These are phyloP conservation scores for Graptemys geographica DNA, from an alignment of 2,797 vertebrate species.

Conservation along the genomic window DNA sequence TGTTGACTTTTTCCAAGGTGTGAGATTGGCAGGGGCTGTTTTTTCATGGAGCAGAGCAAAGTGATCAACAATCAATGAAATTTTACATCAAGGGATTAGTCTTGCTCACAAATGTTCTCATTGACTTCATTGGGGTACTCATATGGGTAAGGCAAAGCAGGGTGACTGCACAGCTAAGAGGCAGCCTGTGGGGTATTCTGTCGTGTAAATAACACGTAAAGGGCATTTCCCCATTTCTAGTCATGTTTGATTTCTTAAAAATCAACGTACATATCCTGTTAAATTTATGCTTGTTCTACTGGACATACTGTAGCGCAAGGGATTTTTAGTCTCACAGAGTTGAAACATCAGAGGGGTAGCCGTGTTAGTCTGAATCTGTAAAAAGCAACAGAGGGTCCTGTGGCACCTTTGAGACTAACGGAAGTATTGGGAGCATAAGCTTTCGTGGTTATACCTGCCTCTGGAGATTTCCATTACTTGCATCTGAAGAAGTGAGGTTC, in stretches of 20 bases:
- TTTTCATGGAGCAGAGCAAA: neutral
- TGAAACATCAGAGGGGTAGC: neutral
- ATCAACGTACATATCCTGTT: neutral
- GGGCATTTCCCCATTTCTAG: neutral
- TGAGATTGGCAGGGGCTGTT: neutral
- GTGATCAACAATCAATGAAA: neutral
- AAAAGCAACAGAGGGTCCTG: too few species aligned
- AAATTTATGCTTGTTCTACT: conserved; percentile 31
- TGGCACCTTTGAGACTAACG: too few species aligned
- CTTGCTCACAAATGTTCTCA: fast-evolving
- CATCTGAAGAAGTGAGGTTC: too few species aligned
- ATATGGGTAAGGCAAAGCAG: neutral
- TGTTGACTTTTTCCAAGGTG: neutral
- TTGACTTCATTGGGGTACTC: neutral
- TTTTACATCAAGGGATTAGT: fast-evolving
- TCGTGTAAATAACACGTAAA: neutral
- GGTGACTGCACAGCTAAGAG: neutral
- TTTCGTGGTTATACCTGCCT: too few species aligned
- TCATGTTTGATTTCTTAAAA: neutral
- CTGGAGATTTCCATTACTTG: too few species aligned
- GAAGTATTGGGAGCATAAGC: too few species aligned
- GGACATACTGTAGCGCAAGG: neutral
- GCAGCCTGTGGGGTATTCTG: neutral
- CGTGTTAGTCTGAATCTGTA: too few species aligned
- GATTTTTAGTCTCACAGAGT: conserved; percentile 17